Conservation (phyloP, 2,113 vertebrate species). For the Oryzias curvinotus region DNA sequence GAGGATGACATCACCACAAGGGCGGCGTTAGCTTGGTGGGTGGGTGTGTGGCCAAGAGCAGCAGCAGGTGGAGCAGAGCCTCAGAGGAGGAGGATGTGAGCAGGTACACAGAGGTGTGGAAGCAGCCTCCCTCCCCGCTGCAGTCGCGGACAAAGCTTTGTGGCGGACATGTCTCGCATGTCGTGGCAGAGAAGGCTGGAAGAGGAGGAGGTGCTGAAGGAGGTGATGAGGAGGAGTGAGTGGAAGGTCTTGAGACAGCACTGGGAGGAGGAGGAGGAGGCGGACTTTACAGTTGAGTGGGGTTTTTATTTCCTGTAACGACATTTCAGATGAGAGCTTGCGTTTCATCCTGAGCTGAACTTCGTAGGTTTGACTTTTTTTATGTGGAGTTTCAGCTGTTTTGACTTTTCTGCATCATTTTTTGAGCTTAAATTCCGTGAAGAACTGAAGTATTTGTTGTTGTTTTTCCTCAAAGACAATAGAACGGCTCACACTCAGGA, state of each 20-base stretch:
- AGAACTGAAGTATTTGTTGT: too few species aligned
- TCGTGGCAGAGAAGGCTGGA: slow-evolving; percentile 65
- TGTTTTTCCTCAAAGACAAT: too few species aligned
- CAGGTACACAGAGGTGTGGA: slow-evolving; percentile 27
- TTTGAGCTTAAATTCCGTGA: too few species aligned
- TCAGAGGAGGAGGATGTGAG: slow-evolving; percentile 31
- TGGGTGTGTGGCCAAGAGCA: neutral
- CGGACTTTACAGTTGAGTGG: slow-evolving; percentile 75
- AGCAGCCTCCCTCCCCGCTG: neutral
- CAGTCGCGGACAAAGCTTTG: neutral
- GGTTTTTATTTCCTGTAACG: slow-evolving; percentile 1
- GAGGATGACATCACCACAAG: slow-evolving; percentile 59
- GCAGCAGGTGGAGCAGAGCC: neutral
- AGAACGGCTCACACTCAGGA: too few species aligned
- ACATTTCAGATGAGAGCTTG: neutral
- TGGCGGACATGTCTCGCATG: slow-evolving; percentile 65
- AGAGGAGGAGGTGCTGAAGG: slow-evolving; percentile 68
- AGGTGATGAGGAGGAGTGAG: slow-evolving; percentile 70
- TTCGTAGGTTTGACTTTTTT: neutral
- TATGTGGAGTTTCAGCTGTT: too few species aligned
- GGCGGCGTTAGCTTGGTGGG: neutral
- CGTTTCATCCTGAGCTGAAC: neutral
- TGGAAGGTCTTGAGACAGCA: slow-evolving; percentile 68
- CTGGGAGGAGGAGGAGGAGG: slow-evolving; percentile 52
- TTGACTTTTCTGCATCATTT: too few species aligned